Evolutionary conservation across 2,888 invertebrate species (phyloP).

Genomic region (Tetranychus piercei): DNA sequence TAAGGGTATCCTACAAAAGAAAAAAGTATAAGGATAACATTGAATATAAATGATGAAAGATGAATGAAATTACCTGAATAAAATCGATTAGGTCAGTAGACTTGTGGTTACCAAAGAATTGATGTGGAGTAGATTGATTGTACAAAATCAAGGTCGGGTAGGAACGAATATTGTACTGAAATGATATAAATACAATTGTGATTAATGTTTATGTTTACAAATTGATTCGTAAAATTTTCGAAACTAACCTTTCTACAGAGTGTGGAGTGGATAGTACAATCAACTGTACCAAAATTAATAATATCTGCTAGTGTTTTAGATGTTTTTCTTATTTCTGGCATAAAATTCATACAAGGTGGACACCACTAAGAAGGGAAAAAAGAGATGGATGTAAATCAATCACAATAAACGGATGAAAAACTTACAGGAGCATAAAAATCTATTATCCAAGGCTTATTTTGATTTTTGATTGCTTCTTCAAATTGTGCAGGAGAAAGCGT

Average conservation of each 20-base stretch:
- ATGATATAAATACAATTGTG: slow-evolving; percentile 11
- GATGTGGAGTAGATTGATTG: slow-evolving; percentile 40
- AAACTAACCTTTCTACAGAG: slow-evolving; percentile 37
- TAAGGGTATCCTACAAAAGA: slow-evolving; percentile 32
- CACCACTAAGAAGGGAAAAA: slow-evolving; percentile 41
- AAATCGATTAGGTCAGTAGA: slow-evolving; percentile 46
- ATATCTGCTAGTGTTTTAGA: slow-evolving; percentile 35
- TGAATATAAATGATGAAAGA: slow-evolving; percentile 32
- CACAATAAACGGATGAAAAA: slow-evolving; percentile 20
- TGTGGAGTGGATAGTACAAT: slow-evolving; percentile 44
- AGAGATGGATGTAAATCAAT: background rate
- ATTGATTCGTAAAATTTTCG: background rate
- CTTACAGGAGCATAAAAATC: slow-evolving; percentile 53
- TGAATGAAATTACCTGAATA: slow-evolving; percentile 30
- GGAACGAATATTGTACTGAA: slow-evolving; percentile 42
- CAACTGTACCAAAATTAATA: slow-evolving; percentile 46
- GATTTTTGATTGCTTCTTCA: slow-evolving; percentile 30
- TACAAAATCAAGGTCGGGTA: slow-evolving; percentile 53
- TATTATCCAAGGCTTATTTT: slow-evolving; percentile 43
- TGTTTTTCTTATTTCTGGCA: slow-evolving; percentile 49
- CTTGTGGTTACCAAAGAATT: slow-evolving; percentile 43
- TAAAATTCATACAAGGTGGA: slow-evolving; percentile 50
- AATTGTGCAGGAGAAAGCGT: slow-evolving; percentile 34
- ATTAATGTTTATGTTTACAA: background rate
- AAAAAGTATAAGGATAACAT: slow-evolving; percentile 14